Evolutionary conservation across 1,140 invertebrate species (phyloP).

Genomic region (Thalassaphorura encarpata): DNA sequence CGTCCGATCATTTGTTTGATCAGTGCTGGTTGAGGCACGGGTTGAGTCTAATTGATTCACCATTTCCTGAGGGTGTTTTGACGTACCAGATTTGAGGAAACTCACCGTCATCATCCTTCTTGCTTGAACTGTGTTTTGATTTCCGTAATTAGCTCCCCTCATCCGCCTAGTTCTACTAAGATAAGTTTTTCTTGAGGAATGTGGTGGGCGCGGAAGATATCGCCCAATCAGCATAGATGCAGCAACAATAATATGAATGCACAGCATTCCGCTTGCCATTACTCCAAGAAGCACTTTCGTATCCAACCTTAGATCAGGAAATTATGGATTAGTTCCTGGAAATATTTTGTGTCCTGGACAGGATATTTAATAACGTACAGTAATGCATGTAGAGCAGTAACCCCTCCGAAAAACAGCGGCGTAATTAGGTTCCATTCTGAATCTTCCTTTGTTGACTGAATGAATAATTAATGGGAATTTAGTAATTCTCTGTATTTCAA

Average conservation of each 20-base stretch:
- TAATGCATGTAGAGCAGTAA: constrained; percentile 24
- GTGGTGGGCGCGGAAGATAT: constrained; percentile 14
- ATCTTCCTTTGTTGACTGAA: not conserved
- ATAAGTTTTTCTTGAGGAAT: not conserved
- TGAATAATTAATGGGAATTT: not conserved
- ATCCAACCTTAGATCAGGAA: too few relatives aligned
- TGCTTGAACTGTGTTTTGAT: not conserved
- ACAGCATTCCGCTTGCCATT: constrained; percentile 22
- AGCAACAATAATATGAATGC: constrained; percentile 26
- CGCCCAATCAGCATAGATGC: constrained; percentile 26
- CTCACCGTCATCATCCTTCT: constrained; percentile 28
- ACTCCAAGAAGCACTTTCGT: constrained; percentile 27
- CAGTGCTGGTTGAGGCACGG: not conserved
- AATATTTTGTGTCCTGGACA: too few relatives aligned
- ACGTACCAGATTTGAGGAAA: constrained; percentile 28
- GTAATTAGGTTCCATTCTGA: constrained; percentile 22
- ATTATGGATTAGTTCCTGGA: too few relatives aligned
- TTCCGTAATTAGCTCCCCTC: not conserved
- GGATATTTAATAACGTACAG: too few relatives aligned
- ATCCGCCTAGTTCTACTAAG: not conserved
- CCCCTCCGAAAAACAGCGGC: constrained; percentile 24
- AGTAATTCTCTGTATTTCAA: too few relatives aligned
- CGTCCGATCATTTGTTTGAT: constrained; percentile 15
- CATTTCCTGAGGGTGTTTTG: constrained; percentile 23
- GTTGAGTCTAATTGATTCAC: constrained; percentile 12